Evolutionary conservation across 2,797 vertebrate species (phyloP), one percentile per base, ranked within the genome.

Genomic region (Mormyrus hasselquistii): DNA sequence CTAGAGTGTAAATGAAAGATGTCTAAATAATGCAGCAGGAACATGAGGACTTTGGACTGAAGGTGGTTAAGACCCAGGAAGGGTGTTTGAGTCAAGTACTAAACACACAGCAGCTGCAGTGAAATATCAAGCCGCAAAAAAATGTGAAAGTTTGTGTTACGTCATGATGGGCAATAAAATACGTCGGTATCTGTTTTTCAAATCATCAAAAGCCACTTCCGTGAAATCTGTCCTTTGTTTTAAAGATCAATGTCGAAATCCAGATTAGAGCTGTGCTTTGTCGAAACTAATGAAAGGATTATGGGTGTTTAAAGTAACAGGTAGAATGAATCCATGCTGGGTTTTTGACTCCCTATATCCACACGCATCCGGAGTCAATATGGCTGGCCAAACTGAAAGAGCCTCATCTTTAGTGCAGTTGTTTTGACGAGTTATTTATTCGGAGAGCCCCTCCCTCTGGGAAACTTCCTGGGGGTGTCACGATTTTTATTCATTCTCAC

Each of bases 401-500:
- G 6, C 73, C 73, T 79, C 73, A 44, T 79, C 73, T 44, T 79
- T 9, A 2, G 34, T 79, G 73, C 14, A 44, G 29, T 7, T n/a
- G 73, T 79, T 79, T 44, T 41, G 73, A n/a, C 16, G 19, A 41
- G 7, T 44, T 44, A 44, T 79, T 79, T 44, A 79, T 79, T 79
- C 16, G 38, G 34, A 41, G 34, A 19, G 69, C 73, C 73, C 73
- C 73, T 44, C 38, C 73, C 73, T n/a, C 41, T 79, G 16, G 4
- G 73, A 79, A 79, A 79, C 73, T 79, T 79, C 73, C 73, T 79
- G 73, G 14, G 73, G 73, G 73, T 79, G 73, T 79, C 73, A 79
- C 34, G 73, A 79, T n/a, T 44, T 44, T 44, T 79, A 79, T 79
- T 79, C 73, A n/a, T 41, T 44, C 73, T 79, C 73, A 79, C 41